phyloP scores from a whole-genome alignment of 1,140 invertebrate species.

The Procambarus clarkii region DNA sequence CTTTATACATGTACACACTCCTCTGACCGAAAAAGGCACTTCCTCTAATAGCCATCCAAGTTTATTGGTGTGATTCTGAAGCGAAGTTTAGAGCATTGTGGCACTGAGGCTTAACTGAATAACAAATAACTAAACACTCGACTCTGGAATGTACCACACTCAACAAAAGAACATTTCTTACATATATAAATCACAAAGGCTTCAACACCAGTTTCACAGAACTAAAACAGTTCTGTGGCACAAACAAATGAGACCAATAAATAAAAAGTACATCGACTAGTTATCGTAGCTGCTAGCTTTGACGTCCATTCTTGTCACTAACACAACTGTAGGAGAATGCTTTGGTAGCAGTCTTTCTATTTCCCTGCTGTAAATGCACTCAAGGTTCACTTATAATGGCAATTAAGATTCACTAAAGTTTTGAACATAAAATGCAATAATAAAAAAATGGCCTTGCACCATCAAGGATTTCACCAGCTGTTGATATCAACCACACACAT shows the following conservation, averaged over 20 bases:
- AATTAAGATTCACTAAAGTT: constrained; percentile 14
- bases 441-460: constrained; percentile 28
- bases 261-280: constrained; percentile 65
- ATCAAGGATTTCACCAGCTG: constrained; percentile 38
- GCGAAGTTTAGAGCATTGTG: constrained; percentile 62
- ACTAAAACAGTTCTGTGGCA: constrained; percentile 48
- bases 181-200: constrained; percentile 46
- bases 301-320: constrained; percentile 13
- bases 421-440: constrained; percentile 5
- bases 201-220: constrained; percentile 51
- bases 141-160: constrained; percentile 60
- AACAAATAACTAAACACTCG: constrained; percentile 31
- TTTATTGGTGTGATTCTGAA: constrained; percentile 67
- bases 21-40: constrained; percentile 68
- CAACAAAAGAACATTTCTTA: constrained; percentile 41
- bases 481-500: not conserved
- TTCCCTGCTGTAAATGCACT: constrained; percentile 19
- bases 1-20: constrained; percentile 67
- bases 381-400: constrained; percentile 12
- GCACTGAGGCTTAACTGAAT: constrained; percentile 58
- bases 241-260: constrained; percentile 59
- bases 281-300: constrained; percentile 48
- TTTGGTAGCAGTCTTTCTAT: not conserved
- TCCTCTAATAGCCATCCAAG: constrained; percentile 68
- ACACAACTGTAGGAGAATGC: constrained; percentile 12